phyloP scores from a whole-genome alignment of 1,140 invertebrate species.

The Lucilia cuprina region DNA sequence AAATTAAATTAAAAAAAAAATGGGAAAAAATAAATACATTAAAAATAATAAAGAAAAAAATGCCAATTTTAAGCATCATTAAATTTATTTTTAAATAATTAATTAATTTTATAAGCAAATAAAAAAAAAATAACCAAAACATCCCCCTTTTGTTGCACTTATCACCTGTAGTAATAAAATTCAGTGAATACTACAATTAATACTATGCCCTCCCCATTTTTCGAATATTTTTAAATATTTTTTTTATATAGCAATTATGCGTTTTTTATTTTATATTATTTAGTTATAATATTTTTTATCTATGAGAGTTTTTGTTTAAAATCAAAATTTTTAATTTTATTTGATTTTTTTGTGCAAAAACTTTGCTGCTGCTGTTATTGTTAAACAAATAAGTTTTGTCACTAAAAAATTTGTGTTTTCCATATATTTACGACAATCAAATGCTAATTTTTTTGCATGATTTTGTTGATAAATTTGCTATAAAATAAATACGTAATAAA shows the following conservation, averaged over 20 bases:
- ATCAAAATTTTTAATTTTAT: not conserved
- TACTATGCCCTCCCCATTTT: not conserved
- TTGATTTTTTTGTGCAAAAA: not conserved
- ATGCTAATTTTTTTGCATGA: constrained; percentile 10
- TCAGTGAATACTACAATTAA: too few species aligned
- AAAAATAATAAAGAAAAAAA: not conserved
- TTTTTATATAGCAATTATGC: not conserved
- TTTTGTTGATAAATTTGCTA: not conserved
- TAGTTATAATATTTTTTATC: not conserved
- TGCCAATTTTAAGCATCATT: constrained; percentile 18
- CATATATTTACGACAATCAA: not conserved
- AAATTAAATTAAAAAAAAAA: not conserved
- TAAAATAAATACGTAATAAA: not conserved
- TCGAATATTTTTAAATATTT: not conserved
- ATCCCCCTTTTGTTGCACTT: too few species aligned
- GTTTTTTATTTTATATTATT: not conserved
- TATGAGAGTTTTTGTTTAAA: not conserved
- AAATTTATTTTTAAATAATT: not conserved
- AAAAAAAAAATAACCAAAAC: too few species aligned
- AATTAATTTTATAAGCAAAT: not conserved
- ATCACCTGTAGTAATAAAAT: too few species aligned
- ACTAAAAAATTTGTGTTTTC: not conserved
- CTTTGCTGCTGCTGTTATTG: not conserved
- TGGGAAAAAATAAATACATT: not conserved
- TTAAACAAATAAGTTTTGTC: constrained; percentile 30